Conservation (phyloP, 2,888 invertebrate species). For the Dasysyrphus albostriatus region DNA sequence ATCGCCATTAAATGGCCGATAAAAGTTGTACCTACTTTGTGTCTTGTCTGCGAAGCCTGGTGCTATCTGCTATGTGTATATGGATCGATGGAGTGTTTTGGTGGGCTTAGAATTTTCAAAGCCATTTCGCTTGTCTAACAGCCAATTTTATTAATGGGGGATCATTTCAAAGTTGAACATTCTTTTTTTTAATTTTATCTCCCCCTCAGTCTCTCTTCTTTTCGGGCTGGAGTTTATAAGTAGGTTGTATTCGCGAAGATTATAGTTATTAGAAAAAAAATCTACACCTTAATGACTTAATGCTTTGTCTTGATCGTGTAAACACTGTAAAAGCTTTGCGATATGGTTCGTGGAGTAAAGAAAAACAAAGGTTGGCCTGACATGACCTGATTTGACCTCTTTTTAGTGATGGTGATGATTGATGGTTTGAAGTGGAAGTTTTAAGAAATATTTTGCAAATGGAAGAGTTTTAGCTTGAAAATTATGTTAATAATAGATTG, state of each 20-base stretch:
- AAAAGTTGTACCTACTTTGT: constrained; percentile 55
- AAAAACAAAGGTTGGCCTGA: constrained; percentile 1
- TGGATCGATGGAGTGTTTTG: constrained; percentile 18
- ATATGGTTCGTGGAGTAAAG: constrained; percentile 2
- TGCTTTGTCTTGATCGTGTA: constrained; percentile 33
- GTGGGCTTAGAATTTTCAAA: constrained; percentile 19
- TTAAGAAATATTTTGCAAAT: not conserved
- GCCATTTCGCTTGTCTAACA: constrained; percentile 36
- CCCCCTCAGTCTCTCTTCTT: not conserved
- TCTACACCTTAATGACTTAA: constrained; percentile 45
- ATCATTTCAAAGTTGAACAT: constrained; percentile 37
- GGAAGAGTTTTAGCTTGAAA: not conserved
- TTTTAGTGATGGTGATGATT: constrained; percentile 6
- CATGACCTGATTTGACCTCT: constrained; percentile 9
- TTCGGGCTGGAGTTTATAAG: not conserved
- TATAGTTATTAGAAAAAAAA: constrained; percentile 37
- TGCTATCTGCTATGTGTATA: not conserved
- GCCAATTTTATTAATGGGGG: constrained; percentile 41
- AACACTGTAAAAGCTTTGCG: not conserved
- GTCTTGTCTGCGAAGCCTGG: not conserved
- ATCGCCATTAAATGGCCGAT: constrained; percentile 72
- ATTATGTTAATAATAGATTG: too few relatives aligned
- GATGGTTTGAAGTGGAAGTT: not conserved
- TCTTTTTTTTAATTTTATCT: not conserved
- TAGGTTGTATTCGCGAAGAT: constrained; percentile 19